These are phyloP conservation scores for Ophiodon elongatus DNA, from an alignment of 2,113 vertebrate genomes.

Conservation along the genomic window DNA sequence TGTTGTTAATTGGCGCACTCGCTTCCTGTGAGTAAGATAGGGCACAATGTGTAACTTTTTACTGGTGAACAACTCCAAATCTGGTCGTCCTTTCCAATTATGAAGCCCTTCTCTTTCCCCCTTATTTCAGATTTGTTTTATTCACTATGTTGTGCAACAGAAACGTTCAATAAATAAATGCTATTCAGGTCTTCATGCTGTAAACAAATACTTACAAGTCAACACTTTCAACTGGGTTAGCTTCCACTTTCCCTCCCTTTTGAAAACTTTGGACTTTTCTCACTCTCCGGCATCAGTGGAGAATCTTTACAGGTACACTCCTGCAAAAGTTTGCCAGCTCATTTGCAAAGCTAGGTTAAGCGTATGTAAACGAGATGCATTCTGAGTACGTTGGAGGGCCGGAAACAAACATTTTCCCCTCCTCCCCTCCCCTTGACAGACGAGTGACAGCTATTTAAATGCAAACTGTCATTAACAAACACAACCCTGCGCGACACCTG, in stretches of 20 bases:
- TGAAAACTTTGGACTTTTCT: conserved; percentile 62
- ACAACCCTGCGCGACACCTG: conserved; percentile 84
- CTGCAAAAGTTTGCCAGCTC: conserved; percentile 72
- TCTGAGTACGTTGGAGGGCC: conserved; percentile 72
- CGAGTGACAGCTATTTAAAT: conserved; percentile 87
- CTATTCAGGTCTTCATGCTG: conserved; percentile 1
- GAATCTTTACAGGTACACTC: conserved; percentile 59
- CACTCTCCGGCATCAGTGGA: conserved; percentile 41
- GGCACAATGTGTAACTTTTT: background rate
- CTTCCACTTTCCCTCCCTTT: conserved; percentile 43
- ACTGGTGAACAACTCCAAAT: background rate
- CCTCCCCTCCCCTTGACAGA: conserved; percentile 69
- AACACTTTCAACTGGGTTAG: conserved; percentile 58
- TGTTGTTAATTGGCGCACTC: too few relatives aligned
- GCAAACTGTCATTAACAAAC: conserved; percentile 85
- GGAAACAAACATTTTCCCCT: conserved; percentile 81
- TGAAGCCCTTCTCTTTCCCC: background rate
- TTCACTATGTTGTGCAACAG: background rate
- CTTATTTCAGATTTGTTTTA: background rate
- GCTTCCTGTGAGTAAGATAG: too few relatives aligned
- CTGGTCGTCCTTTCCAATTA: background rate
- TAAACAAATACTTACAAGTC: conserved; percentile 56
- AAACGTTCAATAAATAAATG: conserved; percentile 12
- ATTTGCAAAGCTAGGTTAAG: conserved; percentile 86
- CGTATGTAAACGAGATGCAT: conserved; percentile 86